Base-by-base conservation (phyloP, 2,888 invertebrate genomes). In the Cremastinae sp. region DNA sequence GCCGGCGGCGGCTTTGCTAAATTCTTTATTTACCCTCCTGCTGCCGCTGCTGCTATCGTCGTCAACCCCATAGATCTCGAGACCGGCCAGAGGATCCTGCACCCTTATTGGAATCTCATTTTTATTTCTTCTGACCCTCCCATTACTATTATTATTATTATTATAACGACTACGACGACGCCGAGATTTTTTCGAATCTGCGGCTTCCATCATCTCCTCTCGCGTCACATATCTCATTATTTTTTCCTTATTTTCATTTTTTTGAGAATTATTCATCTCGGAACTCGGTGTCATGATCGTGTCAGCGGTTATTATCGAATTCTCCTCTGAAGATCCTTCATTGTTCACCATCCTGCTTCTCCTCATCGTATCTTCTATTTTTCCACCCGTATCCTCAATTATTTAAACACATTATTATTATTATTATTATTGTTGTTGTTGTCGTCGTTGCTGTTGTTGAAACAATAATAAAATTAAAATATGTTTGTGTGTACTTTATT, bases 21-120 rank as follows among this genome's bases (percentile, higher is more conserved):
- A 18, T 16, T 20, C 28, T n/a, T n/a, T n/a, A n/a, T n/a, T n/a
- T n/a, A n/a, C n/a, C n/a, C n/a, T n/a, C n/a, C n/a, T n/a, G n/a
- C n/a, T n/a, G n/a, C n/a, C n/a, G n/a, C n/a, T n/a, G n/a, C 34
- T 73, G 18, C 38, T 62, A 45, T 74, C 64, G 12, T 56, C 45
- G 34, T 59, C 14, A 10, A 70, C 62, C n/a, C 75, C 78, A 38
- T 79, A 78, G 47, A 80, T 59, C 45, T 82, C 80, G 7, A 79
- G 71, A 41, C 81, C 80, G 12, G 81, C 78, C 9, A 80, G n/a
- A 3, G 82, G 64, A 53, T 83, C 80, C 51, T 76, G 56, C 10
- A 69, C 47, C 18, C 71, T n/a, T n/a, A n/a, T 62, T 43, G 65
- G 53, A 66, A 16, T 41, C 1, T 43, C 43, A n/a, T n/a, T n/a